phyloP scores from a whole-genome alignment of 2,113 vertebrate genomes.

The Oryzias melastigma region DNA sequence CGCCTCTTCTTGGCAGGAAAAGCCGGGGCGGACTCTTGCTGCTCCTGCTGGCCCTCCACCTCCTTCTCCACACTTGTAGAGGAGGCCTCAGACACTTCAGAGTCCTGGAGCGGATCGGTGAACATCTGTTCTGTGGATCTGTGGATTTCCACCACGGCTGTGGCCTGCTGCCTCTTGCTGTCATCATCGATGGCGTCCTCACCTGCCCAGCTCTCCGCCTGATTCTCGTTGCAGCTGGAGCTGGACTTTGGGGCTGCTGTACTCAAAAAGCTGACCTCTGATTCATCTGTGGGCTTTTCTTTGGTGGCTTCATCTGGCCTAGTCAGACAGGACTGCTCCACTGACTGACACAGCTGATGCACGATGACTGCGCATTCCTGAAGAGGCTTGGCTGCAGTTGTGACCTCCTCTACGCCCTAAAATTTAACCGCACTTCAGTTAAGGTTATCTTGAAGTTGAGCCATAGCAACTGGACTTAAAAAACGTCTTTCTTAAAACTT shows the following conservation, averaged over 20 bases:
- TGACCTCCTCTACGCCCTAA: conserved; percentile 27
- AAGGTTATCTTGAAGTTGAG: background rate
- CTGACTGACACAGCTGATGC: conserved; percentile 13
- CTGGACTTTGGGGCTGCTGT: no score
- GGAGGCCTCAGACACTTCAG: background rate
- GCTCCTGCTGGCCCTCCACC: no score
- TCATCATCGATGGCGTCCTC: background rate
- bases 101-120: conserved; percentile 9
- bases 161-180: background rate
- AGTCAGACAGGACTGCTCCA: background rate
- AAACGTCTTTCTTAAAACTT: no score
- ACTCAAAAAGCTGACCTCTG: background rate
- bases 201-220: background rate
- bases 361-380: conserved; percentile 15
- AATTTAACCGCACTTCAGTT: conserved; percentile 1
- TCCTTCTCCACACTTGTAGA: background rate
- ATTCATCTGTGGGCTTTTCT: conserved; percentile 7
- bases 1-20: conserved; percentile 58
- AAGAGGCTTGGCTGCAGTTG: background rate
- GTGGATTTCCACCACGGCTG: conserved; percentile 3
- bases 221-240: background rate
- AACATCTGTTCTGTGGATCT: background rate
- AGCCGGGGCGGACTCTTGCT: conserved; percentile 3
- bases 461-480: no score
- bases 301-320: conserved; percentile 6